phyloP scores from a whole-genome alignment of 2,113 vertebrate genomes.

The Lutjanus erythropterus region DNA sequence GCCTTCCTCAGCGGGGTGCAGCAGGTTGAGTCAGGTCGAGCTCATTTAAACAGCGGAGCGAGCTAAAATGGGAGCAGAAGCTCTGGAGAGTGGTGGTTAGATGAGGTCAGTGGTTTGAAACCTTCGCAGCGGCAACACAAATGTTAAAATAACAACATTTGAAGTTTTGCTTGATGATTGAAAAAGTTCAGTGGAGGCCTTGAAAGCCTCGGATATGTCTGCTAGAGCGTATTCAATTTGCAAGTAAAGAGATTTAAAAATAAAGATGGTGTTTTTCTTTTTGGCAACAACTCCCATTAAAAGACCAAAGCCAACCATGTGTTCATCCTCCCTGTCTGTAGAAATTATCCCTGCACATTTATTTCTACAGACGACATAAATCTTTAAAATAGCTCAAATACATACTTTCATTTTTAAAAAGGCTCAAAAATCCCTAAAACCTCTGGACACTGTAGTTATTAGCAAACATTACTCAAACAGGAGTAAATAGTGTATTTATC shows the following conservation, averaged over 20 bases:
- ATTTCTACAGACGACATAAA: not conserved
- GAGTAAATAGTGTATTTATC: not conserved
- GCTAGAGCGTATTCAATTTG: not conserved
- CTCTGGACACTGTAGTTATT: not conserved
- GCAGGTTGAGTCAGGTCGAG: constrained; percentile 61
- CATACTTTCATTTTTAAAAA: not conserved
- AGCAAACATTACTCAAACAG: not conserved
- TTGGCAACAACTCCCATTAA: not conserved
- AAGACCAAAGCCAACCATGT: not conserved
- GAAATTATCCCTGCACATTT: not conserved
- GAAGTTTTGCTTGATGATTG: constrained; percentile 12
- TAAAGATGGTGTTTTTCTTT: not conserved
- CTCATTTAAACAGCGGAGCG: constrained; percentile 56
- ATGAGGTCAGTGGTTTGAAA: constrained; percentile 45
- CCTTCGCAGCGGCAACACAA: not conserved
- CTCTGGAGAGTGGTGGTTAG: constrained; percentile 18
- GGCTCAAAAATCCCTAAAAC: not conserved
- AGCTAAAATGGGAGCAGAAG: constrained; percentile 40
- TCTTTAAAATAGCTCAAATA: not conserved
- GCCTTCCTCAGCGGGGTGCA: constrained; percentile 47
- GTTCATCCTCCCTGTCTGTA: not conserved
- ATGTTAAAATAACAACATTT: constrained; percentile 20
- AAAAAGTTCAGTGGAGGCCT: constrained; percentile 11
- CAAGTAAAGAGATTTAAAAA: not conserved
- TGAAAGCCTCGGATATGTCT: not conserved